Evolutionary conservation across 2,113 vertebrate species (phyloP).

Genomic region (Proteles cristata): DNA sequence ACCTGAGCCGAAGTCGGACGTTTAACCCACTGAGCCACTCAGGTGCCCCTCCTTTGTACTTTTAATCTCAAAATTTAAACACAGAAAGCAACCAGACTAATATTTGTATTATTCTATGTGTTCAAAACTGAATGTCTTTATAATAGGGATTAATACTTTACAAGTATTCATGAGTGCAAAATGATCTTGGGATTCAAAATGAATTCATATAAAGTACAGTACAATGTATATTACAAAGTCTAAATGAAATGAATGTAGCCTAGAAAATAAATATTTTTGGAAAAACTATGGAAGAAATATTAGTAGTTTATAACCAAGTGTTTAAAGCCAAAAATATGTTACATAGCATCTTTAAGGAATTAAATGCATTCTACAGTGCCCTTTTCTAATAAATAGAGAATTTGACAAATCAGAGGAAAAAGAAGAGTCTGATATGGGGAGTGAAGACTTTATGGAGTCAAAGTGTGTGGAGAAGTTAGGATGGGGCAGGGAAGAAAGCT

Average conservation of each 20-base stretch:
- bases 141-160: neutral
- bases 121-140: neutral
- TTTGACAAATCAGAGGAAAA: neutral
- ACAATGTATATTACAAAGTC: neutral
- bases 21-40: too few species aligned
- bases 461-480: neutral
- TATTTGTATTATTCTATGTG: neutral
- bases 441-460: neutral
- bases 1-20: too few species aligned
- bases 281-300: neutral
- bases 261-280: conserved; percentile 14
- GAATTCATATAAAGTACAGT: neutral
- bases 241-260: neutral
- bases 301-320: neutral
- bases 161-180: conserved; percentile 4
- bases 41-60: conserved; percentile 4
- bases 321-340: conserved; percentile 1
- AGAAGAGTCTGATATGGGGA: neutral
- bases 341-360: neutral
- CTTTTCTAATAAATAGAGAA: conserved; percentile 2
- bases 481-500: neutral
- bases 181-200: conserved; percentile 17
- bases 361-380: neutral
- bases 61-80: conserved; percentile 24
- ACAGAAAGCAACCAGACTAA: neutral